Evolutionary conservation across 2,888 invertebrate species (phyloP).

Genomic region (Mythimna albipuncta): DNA sequence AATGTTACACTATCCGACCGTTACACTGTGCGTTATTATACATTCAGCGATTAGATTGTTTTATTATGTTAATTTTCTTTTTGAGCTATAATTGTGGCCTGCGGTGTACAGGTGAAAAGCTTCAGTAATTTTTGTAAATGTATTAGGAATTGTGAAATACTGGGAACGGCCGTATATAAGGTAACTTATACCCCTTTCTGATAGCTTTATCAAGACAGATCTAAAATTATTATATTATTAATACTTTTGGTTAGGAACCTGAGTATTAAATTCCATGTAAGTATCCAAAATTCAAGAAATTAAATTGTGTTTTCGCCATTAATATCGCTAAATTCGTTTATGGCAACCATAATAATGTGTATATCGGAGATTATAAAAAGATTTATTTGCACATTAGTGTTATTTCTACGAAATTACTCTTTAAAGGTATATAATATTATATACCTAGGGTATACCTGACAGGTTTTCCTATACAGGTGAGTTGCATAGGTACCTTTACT

Average conservation of each 20-base stretch:
- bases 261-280: background rate
- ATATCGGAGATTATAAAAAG: too few relatives aligned
- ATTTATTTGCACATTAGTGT: too few relatives aligned
- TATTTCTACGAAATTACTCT: too few relatives aligned
- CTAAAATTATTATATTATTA: background rate
- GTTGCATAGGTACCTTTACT: too few relatives aligned
- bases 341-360: too few relatives aligned
- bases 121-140: constrained; percentile 48
- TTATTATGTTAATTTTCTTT: constrained; percentile 64
- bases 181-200: background rate
- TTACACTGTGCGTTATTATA: constrained; percentile 68
- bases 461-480: too few relatives aligned
- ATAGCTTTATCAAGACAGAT: background rate
- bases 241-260: background rate
- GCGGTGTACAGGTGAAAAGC: constrained; percentile 25
- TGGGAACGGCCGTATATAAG: background rate
- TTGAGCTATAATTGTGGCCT: constrained; percentile 40
- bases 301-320: too few relatives aligned
- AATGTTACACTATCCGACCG: constrained; percentile 69
- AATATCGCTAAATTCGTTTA: background rate
- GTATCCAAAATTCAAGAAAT: too few relatives aligned
- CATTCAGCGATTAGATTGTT: constrained; percentile 71
- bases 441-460: too few relatives aligned
- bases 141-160: background rate
- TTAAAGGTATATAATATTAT: too few relatives aligned